A percentile compares a stretch with the other conserved stretches of the same genome.
phyloP scores from a whole-genome alignment of 1,140 invertebrate genomes.

The Pristionchus pacificus region DNA sequence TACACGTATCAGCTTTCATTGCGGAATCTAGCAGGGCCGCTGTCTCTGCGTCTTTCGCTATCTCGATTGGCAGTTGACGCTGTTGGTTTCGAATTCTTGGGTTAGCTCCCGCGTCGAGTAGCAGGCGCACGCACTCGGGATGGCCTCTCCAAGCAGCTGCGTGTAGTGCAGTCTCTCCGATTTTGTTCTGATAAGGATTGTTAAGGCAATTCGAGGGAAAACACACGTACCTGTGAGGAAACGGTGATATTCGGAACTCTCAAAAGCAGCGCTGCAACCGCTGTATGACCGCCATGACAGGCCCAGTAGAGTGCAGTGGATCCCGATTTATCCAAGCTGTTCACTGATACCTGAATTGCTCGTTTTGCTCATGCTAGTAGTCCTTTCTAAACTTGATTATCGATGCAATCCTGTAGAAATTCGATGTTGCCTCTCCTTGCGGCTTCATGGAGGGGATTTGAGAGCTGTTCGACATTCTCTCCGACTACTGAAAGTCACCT shows the following conservation, averaged over 20 bases:
- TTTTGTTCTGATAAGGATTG: slow-evolving; percentile 53
- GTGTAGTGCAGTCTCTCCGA: slow-evolving; percentile 64
- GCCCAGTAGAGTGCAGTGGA: slow-evolving; percentile 72
- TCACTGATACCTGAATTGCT: slow-evolving; percentile 64
- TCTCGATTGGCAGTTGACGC: slow-evolving; percentile 62
- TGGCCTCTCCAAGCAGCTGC: slow-evolving; percentile 63
- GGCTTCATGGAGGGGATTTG: slow-evolving; percentile 70
- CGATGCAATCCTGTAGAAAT: slow-evolving; percentile 67
- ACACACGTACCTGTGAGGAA: slow-evolving; percentile 58
- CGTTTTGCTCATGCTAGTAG: not conserved
- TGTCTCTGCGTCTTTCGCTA: slow-evolving; percentile 60
- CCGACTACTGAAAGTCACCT: slow-evolving; percentile 60
- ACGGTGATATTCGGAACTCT: slow-evolving; percentile 57
- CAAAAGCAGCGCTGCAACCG: slow-evolving; percentile 58
- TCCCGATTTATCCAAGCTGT: slow-evolving; percentile 69
- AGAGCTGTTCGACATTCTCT: slow-evolving; percentile 67
- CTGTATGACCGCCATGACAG: slow-evolving; percentile 64
- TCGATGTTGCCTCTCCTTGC: slow-evolving; percentile 69
- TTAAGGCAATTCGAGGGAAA: slow-evolving; percentile 4
- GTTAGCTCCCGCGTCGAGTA: slow-evolving; percentile 60
- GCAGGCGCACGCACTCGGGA: slow-evolving; percentile 62
- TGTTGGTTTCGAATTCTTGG: slow-evolving; percentile 63
- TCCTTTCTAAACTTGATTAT: slow-evolving; percentile 64
- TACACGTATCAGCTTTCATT: slow-evolving; percentile 38
- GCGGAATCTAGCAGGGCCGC: slow-evolving; percentile 58